These are phyloP conservation scores for Spongilla lacustris DNA, from an alignment of 37 sponge, comb jelly and placozoan genomes.

Conservation along the genomic window DNA sequence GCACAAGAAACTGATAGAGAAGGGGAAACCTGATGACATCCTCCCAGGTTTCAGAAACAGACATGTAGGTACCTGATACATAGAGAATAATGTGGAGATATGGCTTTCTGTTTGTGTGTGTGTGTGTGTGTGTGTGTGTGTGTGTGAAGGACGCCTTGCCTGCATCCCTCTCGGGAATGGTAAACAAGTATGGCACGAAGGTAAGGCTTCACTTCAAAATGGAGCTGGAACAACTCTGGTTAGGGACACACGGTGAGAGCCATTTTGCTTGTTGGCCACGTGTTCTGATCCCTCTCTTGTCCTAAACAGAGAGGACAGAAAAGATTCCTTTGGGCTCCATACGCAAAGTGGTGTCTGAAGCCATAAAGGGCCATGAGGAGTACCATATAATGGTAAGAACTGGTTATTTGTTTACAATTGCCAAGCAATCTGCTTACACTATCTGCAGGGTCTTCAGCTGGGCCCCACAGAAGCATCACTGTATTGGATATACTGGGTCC, in stretches of 20 bases:
- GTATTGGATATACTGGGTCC: conserved; percentile 97
- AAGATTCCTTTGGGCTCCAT: conserved; percentile 80
- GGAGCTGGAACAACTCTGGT: conserved; percentile 87
- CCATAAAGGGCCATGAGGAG: conserved; percentile 83
- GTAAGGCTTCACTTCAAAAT: conserved; percentile 88
- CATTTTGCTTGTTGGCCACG: background rate
- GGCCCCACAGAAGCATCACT: conserved; percentile 89
- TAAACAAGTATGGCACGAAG: conserved; percentile 87
- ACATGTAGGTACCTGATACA: conserved; percentile 40
- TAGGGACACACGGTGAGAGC: conserved; percentile 87
- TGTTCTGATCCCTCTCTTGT: background rate
- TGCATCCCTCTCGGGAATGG: conserved; percentile 81
- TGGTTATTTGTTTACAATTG: background rate
- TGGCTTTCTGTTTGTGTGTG: conserved; percentile 7
- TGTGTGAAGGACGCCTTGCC: background rate
- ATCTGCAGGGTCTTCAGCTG: conserved; percentile 88
- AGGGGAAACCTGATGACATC: conserved; percentile 90
- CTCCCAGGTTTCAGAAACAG: conserved; percentile 62
- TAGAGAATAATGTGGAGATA: background rate
- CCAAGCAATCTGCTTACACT: background rate
- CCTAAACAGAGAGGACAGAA: conserved; percentile 78
- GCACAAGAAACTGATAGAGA: conserved; percentile 86
- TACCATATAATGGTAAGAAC: conserved; percentile 90
- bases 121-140: background rate
- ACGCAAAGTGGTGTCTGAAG: conserved; percentile 77